Base-by-base conservation (phyloP, 2,888 invertebrate species). In the Sylvicola cinctus region DNA sequence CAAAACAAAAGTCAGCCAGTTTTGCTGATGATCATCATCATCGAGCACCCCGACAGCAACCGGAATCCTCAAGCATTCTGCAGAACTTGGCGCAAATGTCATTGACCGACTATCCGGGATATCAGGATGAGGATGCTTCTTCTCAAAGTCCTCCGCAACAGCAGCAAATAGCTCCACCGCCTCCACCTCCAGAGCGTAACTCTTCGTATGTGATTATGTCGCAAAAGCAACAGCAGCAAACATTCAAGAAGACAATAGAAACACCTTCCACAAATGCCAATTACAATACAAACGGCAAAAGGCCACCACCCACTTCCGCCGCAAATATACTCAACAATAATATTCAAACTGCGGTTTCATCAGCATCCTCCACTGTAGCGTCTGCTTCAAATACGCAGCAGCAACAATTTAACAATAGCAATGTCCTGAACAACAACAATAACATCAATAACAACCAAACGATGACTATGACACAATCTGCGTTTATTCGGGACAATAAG, bases 191-290 rank as follows among this genome's bases (percentile, higher is more conserved):
- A 3, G 83, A 85, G 54, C 69, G 88, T 40, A 84, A 83, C 37
- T 85, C 85, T 16, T 87, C 87, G 29, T 90, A 83, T 55, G 72
- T 80, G 3, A 72, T 81, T 17, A 83, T 85, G 80, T 74, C 72
- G 7, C 78, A 77, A 46, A 56, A 65, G 52, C 58, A 63, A 28
- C 52, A 53, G 29, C 55, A 53, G 40, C 41, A 48, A 17, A 15
- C n/a, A 16, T 31, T 31, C 16, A 31, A 31, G 10, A 16, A 15
- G 16, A 8, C 28, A n/a, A n/a, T 28, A 13, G 12, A 13, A 13
- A n/a, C n/a, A 13, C 12, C n/a, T 28, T 13, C n/a, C 6, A n/a
- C n/a, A 4, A 28, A 28, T 28, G n/a, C 28, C 28, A 28, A 28
- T 28, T 28, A 28, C 14, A 13, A 13, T 28, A 20, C 20, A 20